Base-by-base conservation (phyloP, 2,797 vertebrate genomes). In the Chelonia mydas region DNA sequence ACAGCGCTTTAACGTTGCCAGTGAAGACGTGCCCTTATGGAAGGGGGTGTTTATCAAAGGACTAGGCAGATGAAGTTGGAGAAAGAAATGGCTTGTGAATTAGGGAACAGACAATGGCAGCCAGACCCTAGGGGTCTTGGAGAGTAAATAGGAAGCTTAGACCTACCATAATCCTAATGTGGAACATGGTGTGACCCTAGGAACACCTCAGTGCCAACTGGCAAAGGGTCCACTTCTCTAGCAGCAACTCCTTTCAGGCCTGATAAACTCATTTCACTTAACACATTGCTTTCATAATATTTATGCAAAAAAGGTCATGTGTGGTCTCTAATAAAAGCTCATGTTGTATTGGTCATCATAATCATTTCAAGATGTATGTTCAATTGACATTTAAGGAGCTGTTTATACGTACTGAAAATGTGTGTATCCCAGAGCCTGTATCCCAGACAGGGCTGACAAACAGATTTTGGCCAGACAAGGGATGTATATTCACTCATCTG, bases 91-190 rank as follows among this genome's bases (percentile, higher is more conserved):
- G 87, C 5, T 50, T 49, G 3, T 51, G 81, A 81, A 41, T 76
- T 76, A 76, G 74, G 13, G 37, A 90, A 57, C 23, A 84, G 54
- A 27, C 83, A 88, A 8, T 31, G 83, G 9, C 57, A 51, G 50
- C 19, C 1, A 1, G 41, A 78, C 19, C 25, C 25, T 28, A 15
- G 11, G 27, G 45, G 41, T 49, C 53, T 82, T 1, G 1, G 1
- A 0, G 50, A 23, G 91, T 6, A 28, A 16, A 79, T 79, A 77
- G 31, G 16, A 15, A 83, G 4, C 12, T 92, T 49, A 31, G 3
- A 33, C 25, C 54, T 77, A 74, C 28, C 54, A 61, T 19, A 33
- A 17, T 31, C 81, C 74, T 93, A 11, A 84, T 3, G 77, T 59
- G 21, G 90, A 81, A 72, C 33, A 68, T 10, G 33, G 17, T 37